Evolutionary conservation across 2,113 vertebrate species (phyloP), one percentile per base, ranked within the genome.

Genomic region (Girardinichthys multiradiatus): DNA sequence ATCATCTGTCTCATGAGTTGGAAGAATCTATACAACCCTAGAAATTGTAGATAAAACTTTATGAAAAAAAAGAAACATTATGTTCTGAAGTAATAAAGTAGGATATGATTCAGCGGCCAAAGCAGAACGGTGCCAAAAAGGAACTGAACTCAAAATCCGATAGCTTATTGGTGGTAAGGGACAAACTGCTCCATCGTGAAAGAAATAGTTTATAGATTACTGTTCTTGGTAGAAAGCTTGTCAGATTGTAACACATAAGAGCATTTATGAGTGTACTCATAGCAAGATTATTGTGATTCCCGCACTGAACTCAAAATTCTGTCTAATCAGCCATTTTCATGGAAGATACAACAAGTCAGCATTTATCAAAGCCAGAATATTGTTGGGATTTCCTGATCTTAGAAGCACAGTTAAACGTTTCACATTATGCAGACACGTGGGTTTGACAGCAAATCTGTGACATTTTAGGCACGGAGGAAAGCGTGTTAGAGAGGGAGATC

Each of bases 401-500:
- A 71, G 62, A 35, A 75, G 33, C 4, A 21, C 26, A 0, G 61
- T 59, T 60, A 72, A 51, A 74, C 6, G 24, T 19, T 45, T 74
- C n/a, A 19, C 28, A 9, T 30, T 60, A 60, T 14, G 58, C 28
- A 30, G 48, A 11, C 24, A 75, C 64, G 67, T 35, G 67, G 21
- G 57, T 77, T 66, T 19, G 72, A 77, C 63, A 58, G 57, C 12
- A 66, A 86, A 85, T 82, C 77, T 21, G 83, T 60, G 76, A 74
- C 73, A 15, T 80, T 83, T 79, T 67, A 4, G 27, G 82, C 77
- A 77, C 57, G 72, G 70, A 68, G 70, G 54, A 37, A n/a, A 27
- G 68, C 68, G 77, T 77, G 77, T 68, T 74, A 78, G 39, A 58
- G 70, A 68, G 76, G 68, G 65, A 74, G 81, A 92, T 93, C 92